phyloP scores from a whole-genome alignment of 2,113 vertebrate species.

The Oncorhynchus mykiss region DNA sequence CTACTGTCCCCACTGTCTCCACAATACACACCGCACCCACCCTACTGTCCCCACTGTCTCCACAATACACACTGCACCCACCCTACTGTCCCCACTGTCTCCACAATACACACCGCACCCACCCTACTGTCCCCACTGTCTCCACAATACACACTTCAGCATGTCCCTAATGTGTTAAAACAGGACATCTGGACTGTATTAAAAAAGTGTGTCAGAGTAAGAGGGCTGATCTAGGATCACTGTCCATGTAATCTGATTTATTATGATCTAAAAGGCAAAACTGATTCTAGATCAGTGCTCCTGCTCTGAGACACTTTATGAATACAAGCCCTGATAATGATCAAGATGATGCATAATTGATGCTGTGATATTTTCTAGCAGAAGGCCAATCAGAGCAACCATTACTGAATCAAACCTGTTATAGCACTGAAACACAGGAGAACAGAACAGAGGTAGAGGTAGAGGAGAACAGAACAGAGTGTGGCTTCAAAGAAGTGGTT shows the following conservation, averaged over 20 bases:
- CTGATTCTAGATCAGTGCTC: too few species aligned
- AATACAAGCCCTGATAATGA: not conserved
- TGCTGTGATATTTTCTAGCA: not conserved
- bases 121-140: conserved; percentile 22
- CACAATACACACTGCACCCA: conserved; percentile 17
- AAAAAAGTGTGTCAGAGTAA: not conserved
- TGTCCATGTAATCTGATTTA: too few species aligned
- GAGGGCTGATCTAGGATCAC: too few species aligned
- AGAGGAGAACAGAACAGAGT: not conserved
- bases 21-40: not conserved
- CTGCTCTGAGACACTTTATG: too few species aligned
- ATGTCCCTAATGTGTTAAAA: too few species aligned
- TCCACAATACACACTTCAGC: too few species aligned
- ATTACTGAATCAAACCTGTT: not conserved
- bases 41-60: too few species aligned
- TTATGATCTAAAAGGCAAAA: too few species aligned
- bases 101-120: conserved; percentile 10
- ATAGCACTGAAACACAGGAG: not conserved
- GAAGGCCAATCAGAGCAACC: not conserved
- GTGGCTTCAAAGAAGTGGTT: not conserved
- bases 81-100: conserved; percentile 10
- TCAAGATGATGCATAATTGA: conserved; percentile 5
- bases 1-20: too few species aligned
- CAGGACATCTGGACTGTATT: too few species aligned
- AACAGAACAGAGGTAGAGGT: not conserved